Evolutionary conservation across 2,888 invertebrate species (phyloP).

Genomic region (Macrosiphum euphorbiae): DNA sequence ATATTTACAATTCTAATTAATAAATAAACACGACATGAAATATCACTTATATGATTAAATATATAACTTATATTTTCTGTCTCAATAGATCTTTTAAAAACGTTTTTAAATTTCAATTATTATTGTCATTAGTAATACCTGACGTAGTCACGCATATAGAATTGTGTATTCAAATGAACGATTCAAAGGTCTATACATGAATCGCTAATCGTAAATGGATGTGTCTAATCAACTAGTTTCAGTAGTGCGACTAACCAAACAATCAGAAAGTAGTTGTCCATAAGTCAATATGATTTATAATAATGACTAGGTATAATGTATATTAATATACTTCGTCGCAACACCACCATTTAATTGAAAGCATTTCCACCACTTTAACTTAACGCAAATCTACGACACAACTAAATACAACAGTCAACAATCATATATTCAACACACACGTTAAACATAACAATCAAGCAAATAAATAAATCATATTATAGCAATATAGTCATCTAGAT

Average conservation of each 20-base stretch:
- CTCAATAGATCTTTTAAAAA: not conserved
- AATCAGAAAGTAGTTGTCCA: not conserved
- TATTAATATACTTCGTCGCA: not conserved
- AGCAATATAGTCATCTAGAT: no score
- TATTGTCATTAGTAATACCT: not conserved
- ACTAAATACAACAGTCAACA: not conserved
- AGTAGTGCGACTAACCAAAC: not conserved
- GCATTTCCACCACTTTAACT: not conserved
- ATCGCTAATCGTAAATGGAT: not conserved
- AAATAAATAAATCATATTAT: not conserved
- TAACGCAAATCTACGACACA: not conserved
- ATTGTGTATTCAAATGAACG: not conserved
- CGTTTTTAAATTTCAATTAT: not conserved
- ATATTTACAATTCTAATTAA: not conserved
- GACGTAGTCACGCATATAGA: not conserved
- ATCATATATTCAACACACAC: not conserved
- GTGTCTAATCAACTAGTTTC: not conserved
- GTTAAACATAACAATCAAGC: not conserved
- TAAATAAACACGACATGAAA: not conserved
- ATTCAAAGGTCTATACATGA: conserved; percentile 18
- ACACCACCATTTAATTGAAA: not conserved
- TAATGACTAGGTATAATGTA: not conserved
- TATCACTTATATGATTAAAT: not conserved
- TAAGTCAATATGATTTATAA: not conserved
- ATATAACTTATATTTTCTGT: not conserved